These are phyloP conservation scores for Takifugu rubripes DNA, from an alignment of 2,797 vertebrate genomes.

Conservation along the genomic window DNA sequence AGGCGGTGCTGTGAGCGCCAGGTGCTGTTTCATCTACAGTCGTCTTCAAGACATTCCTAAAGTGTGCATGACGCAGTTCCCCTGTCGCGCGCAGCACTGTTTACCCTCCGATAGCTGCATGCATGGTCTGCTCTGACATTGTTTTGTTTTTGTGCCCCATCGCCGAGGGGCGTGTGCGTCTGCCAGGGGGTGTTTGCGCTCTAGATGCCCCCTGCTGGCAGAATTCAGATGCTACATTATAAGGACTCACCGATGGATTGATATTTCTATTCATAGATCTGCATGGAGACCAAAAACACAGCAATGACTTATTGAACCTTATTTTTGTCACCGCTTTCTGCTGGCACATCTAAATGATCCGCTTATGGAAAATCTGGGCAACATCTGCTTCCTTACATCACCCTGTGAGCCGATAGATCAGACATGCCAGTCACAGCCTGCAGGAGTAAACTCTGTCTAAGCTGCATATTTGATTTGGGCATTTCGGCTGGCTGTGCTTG, in stretches of 20 bases:
- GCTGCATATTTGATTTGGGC: constrained; percentile 26
- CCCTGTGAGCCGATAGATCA: constrained; percentile 7
- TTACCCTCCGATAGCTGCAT: no score
- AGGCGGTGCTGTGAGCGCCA: constrained; percentile 27
- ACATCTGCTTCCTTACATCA: constrained; percentile 22
- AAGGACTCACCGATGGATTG: neutral
- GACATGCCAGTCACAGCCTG: constrained; percentile 20
- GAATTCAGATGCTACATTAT: neutral
- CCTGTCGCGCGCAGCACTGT: no score
- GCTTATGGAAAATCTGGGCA: constrained; percentile 9
- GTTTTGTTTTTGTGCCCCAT: no score
- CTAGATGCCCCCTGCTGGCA: constrained; percentile 66
- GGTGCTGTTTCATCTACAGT: neutral
- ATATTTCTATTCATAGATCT: neutral
- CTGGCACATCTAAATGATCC: neutral
- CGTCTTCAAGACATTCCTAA: no score
- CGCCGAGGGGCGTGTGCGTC: constrained; percentile 1
- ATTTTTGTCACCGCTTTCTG: no score
- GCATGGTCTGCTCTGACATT: no score
- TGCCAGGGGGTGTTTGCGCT: neutral
- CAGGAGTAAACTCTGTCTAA: constrained; percentile 30
- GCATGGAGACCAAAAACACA: neutral
- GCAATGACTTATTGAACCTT: no score
- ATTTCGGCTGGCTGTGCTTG: constrained; percentile 29
- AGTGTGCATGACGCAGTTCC: constrained; percentile 4